A percentile compares a stretch with the other conserved stretches of the same genome.
Conservation (phyloP, 2,888 invertebrate species). For the Ochropacha duplaris region DNA sequence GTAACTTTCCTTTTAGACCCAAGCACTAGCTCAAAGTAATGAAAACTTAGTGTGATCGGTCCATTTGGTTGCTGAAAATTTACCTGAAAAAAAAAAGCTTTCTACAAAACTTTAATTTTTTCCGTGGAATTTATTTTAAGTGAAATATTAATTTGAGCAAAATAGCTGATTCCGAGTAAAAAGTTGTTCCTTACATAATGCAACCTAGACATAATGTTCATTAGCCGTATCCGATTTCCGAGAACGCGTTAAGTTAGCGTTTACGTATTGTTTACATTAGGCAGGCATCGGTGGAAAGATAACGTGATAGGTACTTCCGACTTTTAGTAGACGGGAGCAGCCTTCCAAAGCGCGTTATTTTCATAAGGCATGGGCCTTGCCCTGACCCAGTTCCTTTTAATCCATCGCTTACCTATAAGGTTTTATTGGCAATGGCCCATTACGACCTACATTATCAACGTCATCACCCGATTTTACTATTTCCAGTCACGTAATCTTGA, state of each 20-base stretch:
- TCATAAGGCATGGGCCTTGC: slow-evolving; percentile 72
- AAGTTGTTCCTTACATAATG: neutral
- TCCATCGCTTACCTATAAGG: slow-evolving; percentile 83
- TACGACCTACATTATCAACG: slow-evolving; percentile 83
- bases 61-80: slow-evolving; percentile 35
- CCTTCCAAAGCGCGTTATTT: slow-evolving; percentile 56
- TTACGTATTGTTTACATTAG: slow-evolving; percentile 41
- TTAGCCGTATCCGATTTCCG: slow-evolving; percentile 26
- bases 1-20: slow-evolving; percentile 64
- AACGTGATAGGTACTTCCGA: slow-evolving; percentile 53
- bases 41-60: slow-evolving; percentile 54
- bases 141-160: neutral
- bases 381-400: slow-evolving; percentile 80
- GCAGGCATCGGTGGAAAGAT: slow-evolving; percentile 45
- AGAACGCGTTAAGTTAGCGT: slow-evolving; percentile 30
- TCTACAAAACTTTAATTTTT: slow-evolving; percentile 13
- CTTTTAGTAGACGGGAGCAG: slow-evolving; percentile 49
- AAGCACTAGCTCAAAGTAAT: slow-evolving; percentile 44
- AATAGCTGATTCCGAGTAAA: neutral
- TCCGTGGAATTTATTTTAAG: slow-evolving; percentile 1
- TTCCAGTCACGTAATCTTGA: slow-evolving; percentile 82
- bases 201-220: slow-evolving; percentile 24
- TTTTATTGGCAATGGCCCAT: slow-evolving; percentile 82
- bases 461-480: slow-evolving; percentile 83
- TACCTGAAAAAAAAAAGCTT: slow-evolving; percentile 27